phyloP scores from a whole-genome alignment of 2,797 vertebrate species.

The Sebastes matsubarae region DNA sequence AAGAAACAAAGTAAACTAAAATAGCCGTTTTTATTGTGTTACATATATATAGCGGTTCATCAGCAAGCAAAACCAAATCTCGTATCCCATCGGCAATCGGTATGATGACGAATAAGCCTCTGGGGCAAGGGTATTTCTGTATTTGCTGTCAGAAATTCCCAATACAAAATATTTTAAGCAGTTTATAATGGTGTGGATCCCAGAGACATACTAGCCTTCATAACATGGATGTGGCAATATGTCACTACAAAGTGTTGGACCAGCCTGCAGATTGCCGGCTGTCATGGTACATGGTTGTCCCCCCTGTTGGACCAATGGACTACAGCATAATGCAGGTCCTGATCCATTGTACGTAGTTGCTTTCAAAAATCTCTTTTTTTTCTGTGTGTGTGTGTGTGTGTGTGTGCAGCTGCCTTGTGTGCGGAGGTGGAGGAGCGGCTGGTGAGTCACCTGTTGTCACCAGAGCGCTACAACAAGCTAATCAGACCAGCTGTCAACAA shows the following conservation, averaged over 20 bases:
- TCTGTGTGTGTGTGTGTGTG: conserved; percentile 1
- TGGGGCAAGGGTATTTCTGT: too few species aligned
- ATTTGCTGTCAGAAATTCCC: background rate
- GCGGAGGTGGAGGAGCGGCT: conserved; percentile 83
- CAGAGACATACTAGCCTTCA: background rate
- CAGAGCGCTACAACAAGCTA: conserved; percentile 84
- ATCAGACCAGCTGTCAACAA: conserved; percentile 86
- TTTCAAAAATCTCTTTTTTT: background rate
- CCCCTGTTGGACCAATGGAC: background rate
- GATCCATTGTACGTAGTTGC: background rate
- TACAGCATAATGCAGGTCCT: background rate
- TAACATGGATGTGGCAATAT: background rate
- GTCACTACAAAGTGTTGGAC: background rate
- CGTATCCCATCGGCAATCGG: too few species aligned
- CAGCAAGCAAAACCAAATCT: background rate
- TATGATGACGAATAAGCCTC: too few species aligned
- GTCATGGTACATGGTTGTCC: background rate
- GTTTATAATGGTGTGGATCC: background rate
- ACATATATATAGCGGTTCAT: background rate
- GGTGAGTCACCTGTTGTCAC: conserved; percentile 78
- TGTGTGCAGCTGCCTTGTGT: conserved; percentile 70
- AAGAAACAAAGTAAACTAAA: background rate
- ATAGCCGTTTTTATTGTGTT: background rate
- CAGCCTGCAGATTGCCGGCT: background rate
- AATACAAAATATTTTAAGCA: background rate